Base-by-base conservation (phyloP, 2,888 invertebrate genomes). In the Rhorus exstirpatorius region DNA sequence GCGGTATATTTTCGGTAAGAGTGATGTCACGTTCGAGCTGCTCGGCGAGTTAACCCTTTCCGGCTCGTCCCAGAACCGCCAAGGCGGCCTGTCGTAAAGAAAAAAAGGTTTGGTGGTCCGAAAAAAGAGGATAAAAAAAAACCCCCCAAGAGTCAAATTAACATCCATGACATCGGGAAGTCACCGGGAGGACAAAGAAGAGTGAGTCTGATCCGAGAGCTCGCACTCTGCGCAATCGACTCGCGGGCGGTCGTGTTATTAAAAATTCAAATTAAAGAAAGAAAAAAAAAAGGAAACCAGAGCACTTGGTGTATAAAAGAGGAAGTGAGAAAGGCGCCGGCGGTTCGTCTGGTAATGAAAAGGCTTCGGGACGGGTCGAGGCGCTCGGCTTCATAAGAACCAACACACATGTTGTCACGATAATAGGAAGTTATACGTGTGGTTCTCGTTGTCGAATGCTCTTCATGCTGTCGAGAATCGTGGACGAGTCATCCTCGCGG, bases 301-400 rank as follows among this genome's bases (percentile, higher is more conserved):
- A 44, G 41, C 35, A 60, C 46, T 79, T 65, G 74, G 55, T 38
- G 60, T 55, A 65, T 67, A 68, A 78, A 82, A 65, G 79, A 78
- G 81, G 82, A 85, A 83, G 82, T 74, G 76, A 70, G 35, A 77
- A 74, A 68, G 74, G 83, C 83, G 84, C 72, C 81, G 68, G 79
- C 85, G 84, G 77, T 76, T 79, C 60, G 83, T 81, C 86, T 86
- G 86, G 81, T 86, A 86, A 87, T 87, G 86, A 86, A 86, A 87
- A 86, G 84, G 85, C 82, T 85, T 84, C 55, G 72, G 76, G 70
- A 67, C 63, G 79, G 76, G 65, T 75, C 71, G 83, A 79, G 60
- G 63, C 79, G 83, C 79, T 74, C 84, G 72, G 77, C 55, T 70
- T 77, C 60, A 61, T 68, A 80, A 58, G 53, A 84, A 82, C 72